These are phyloP conservation scores for Sparidentex hasta DNA, from an alignment of 2,797 vertebrate species.

Conservation along the genomic window DNA sequence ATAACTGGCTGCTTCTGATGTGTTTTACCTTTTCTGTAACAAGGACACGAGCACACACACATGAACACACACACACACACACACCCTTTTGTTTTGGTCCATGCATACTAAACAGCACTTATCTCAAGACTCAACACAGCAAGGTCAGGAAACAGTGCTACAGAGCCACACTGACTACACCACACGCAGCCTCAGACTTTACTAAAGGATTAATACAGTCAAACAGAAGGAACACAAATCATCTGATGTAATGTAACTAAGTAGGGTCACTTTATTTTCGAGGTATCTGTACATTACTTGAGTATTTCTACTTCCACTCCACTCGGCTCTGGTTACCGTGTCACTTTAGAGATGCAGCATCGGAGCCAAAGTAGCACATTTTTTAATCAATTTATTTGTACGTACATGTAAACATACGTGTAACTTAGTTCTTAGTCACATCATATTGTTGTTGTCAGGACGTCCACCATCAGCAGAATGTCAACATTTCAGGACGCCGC, in stretches of 20 bases:
- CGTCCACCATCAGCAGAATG: not conserved
- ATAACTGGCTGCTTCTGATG: not conserved
- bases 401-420: not conserved
- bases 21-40: slow-evolving; percentile 26
- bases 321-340: too few species aligned
- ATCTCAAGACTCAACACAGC: slow-evolving; percentile 59
- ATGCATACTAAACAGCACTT: slow-evolving; percentile 66
- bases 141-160: slow-evolving; percentile 62
- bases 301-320: too few species aligned
- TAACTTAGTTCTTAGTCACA: not conserved
- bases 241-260: too few species aligned
- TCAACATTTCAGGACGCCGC: not conserved
- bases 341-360: too few species aligned
- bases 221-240: not conserved
- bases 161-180: not conserved
- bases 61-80: not conserved
- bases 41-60: slow-evolving; percentile 15
- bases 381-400: not conserved
- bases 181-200: not conserved
- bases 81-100: slow-evolving; percentile 60
- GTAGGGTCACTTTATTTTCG: too few species aligned
- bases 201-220: not conserved
- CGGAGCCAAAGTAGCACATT: not conserved
- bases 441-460: not conserved
- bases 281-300: too few species aligned